A percentile compares a stretch with the other conserved stretches of the same genome.
Conservation (phyloP, 2,797 vertebrate species). For the Cetoscarus ocellatus region DNA sequence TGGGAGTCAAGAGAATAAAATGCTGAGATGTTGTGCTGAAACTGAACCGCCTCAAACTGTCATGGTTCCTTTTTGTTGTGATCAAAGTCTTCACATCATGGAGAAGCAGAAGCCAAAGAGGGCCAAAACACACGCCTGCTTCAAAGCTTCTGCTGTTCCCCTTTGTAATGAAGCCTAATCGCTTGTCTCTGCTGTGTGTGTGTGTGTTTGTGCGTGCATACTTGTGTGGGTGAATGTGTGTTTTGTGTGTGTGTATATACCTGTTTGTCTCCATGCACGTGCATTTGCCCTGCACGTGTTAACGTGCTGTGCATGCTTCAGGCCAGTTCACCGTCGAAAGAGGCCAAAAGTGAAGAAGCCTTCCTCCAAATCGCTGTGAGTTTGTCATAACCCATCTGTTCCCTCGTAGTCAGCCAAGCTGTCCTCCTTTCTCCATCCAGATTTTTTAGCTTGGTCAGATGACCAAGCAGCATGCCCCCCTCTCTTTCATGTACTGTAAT, state of each 20-base stretch:
- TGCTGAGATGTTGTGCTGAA: conserved; percentile 39
- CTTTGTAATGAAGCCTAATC: conserved; percentile 71
- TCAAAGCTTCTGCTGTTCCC: conserved; percentile 63
- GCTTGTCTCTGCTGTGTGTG: conserved; percentile 82
- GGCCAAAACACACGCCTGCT: conserved; percentile 56
- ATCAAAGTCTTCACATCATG: conserved; percentile 60
- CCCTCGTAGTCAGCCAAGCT: conserved; percentile 69
- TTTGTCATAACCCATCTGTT: conserved; percentile 85
- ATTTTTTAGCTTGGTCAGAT: conserved; percentile 60
- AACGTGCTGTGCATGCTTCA: conserved; percentile 84
- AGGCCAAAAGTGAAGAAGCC: conserved; percentile 98
- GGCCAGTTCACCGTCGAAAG: conserved; percentile 97
- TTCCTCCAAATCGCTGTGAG: conserved; percentile 97
- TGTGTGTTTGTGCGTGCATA: conserved; percentile 5
- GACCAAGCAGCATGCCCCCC: conserved; percentile 55
- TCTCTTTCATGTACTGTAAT: conserved; percentile 38
- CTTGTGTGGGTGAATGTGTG: conserved; percentile 47
- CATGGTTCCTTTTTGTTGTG: conserved; percentile 36
- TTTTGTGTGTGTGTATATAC: conserved; percentile 62
- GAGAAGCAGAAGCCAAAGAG: conserved; percentile 50
- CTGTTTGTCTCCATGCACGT: conserved; percentile 77
- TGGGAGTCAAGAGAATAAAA: conserved; percentile 38
- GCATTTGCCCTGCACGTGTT: conserved; percentile 80
- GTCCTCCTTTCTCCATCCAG: conserved; percentile 53
- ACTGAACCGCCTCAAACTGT: conserved; percentile 39